These are phyloP conservation scores for Borostomias antarcticus DNA, from an alignment of 2,797 vertebrate species.

Conservation along the genomic window DNA sequence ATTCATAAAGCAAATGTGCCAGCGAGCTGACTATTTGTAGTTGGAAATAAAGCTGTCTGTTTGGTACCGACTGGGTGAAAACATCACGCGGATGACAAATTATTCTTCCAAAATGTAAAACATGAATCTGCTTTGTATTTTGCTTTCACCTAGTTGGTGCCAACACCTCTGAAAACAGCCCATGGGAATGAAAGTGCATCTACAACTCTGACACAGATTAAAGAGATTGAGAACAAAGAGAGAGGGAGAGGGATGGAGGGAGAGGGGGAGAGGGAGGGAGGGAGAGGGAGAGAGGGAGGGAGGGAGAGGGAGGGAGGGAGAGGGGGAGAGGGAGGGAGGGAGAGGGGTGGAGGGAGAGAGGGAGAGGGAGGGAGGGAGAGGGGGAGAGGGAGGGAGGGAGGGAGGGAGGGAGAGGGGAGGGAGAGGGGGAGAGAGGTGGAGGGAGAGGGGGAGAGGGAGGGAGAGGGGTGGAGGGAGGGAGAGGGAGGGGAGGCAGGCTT, in stretches of 20 bases:
- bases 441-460: constrained; percentile 13
- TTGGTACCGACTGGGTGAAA: no score
- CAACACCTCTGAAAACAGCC: no score
- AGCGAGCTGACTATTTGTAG: no score
- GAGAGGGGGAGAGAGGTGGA: not conserved
- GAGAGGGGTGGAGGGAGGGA: constrained; percentile 58
- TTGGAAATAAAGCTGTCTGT: no score
- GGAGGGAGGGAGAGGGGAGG: not conserved
- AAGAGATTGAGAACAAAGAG: no score
- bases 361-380: not conserved
- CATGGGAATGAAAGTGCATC: no score
- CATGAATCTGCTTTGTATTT: no score
- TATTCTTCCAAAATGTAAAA: no score
- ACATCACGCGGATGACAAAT: no score
- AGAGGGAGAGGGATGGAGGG: not conserved
- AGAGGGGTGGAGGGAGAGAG: not conserved
- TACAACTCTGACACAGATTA: no score
- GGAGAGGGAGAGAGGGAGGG: not conserved
- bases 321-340: not conserved
- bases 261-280: not conserved
- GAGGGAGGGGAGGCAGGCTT: constrained; percentile 78
- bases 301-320: not conserved
- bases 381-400: not conserved
- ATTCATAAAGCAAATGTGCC: no score
- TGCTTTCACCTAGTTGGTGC: no score